phyloP scores from a whole-genome alignment of 2,888 invertebrate genomes.

The Metellina segmentata region DNA sequence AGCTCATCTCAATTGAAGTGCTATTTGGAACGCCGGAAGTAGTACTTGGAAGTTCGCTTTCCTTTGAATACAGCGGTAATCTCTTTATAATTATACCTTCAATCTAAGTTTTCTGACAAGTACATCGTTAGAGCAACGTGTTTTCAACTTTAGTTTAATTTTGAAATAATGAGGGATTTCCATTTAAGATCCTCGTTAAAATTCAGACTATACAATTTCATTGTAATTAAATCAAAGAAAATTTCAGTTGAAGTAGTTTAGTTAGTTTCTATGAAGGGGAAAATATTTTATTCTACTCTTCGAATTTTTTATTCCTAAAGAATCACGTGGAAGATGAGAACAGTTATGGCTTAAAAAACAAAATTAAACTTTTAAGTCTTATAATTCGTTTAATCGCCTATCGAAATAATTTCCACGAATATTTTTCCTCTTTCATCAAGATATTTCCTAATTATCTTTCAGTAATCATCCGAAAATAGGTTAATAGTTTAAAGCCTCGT shows the following conservation, averaged over 20 bases:
- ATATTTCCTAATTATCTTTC: too few relatives aligned
- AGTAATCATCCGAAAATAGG: too few relatives aligned
- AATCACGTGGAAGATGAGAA: too few relatives aligned
- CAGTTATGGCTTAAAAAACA: not conserved
- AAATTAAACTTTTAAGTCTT: not conserved
- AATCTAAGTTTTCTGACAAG: slow-evolving; percentile 22
- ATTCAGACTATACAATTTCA: not conserved
- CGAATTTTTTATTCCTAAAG: too few relatives aligned
- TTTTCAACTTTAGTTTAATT: slow-evolving; percentile 17
- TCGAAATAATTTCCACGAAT: too few relatives aligned
- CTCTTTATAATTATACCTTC: slow-evolving; percentile 41
- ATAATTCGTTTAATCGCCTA: not conserved
- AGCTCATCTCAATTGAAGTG: slow-evolving; percentile 11
- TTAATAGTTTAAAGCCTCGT: too few relatives aligned
- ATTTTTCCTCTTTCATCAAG: too few relatives aligned
- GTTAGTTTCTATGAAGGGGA: too few relatives aligned
- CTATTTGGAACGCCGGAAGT: not conserved
- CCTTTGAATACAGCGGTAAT: slow-evolving; percentile 31
- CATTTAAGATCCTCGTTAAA: slow-evolving; percentile 5
- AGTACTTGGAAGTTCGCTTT: slow-evolving; percentile 1
- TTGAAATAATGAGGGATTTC: slow-evolving; percentile 12
- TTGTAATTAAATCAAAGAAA: too few relatives aligned
- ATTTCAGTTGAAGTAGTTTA: too few relatives aligned
- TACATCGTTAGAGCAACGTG: slow-evolving; percentile 35
- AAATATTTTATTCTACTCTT: too few relatives aligned